A percentile compares a stretch with the other conserved stretches of the same genome.
Conservation (phyloP, 2,797 vertebrate genomes). For the Pipistrellus pipistrellus region DNA sequence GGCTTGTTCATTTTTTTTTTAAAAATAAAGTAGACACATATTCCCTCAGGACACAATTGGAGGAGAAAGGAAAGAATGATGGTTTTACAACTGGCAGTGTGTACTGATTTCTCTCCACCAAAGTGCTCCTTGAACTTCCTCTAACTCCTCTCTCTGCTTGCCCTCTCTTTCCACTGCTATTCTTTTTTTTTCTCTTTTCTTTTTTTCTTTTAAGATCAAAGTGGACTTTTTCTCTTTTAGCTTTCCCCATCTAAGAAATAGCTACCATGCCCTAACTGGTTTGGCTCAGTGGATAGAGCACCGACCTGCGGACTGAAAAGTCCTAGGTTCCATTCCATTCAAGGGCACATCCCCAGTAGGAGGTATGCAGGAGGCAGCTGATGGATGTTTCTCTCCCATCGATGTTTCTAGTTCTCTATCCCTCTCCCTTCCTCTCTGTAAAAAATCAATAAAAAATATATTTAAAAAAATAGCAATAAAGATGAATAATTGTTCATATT, state of each 20-base stretch:
- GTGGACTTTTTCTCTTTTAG: background rate
- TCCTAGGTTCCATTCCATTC: too few species aligned
- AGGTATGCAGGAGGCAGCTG: too few species aligned
- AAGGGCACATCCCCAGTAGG: too few species aligned
- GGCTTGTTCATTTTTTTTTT: background rate
- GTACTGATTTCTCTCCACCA: background rate
- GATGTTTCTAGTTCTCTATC: too few species aligned
- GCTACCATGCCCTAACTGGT: background rate
- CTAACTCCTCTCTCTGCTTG: background rate
- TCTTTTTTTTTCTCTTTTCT: background rate
- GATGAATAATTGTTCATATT: too few species aligned
- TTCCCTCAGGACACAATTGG: background rate
- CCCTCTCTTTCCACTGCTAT: background rate
- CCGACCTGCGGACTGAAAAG: too few species aligned
- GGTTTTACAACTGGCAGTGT: background rate
- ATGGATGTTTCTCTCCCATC: too few species aligned
- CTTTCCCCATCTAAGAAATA: slow-evolving; percentile 13
- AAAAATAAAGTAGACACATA: background rate
- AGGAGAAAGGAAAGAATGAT: slow-evolving; percentile 31
- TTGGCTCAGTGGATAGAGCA: too few species aligned
- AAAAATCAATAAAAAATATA: too few species aligned
- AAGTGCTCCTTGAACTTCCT: background rate
- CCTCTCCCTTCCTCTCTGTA: too few species aligned
- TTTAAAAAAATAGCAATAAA: too few species aligned
- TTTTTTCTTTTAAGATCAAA: background rate